phyloP scores from a whole-genome alignment of 37 sponge, comb jelly and placozoan species.

The Spongilla lacustris region DNA sequence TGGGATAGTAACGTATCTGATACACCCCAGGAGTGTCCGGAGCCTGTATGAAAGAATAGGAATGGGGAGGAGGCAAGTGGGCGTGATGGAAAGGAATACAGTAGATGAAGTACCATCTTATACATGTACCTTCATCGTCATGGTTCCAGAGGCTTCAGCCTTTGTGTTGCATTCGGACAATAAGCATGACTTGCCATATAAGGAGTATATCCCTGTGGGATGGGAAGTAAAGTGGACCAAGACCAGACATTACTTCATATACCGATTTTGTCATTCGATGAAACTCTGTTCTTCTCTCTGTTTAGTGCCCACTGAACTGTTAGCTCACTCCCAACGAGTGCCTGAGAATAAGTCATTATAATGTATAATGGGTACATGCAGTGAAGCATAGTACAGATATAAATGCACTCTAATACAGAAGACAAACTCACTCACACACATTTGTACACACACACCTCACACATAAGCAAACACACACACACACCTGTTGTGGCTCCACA shows the following conservation, averaged over 20 bases:
- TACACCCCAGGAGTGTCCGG: constrained; percentile 58
- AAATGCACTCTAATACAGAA: background rate
- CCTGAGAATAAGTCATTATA: background rate
- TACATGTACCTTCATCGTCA: constrained; percentile 9
- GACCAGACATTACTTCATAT: background rate
- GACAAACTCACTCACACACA: background rate
- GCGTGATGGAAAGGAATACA: no score
- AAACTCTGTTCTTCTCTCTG: background rate
- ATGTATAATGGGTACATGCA: background rate
- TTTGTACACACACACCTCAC: constrained; percentile 11
- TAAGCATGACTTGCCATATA: background rate
- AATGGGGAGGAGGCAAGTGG: no score
- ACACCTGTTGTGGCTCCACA: constrained; percentile 40
- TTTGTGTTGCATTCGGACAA: background rate
- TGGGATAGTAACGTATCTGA: constrained; percentile 62
- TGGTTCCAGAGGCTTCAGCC: background rate
- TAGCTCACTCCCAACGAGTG: background rate
- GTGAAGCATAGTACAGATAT: background rate
- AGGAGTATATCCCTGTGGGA: background rate
- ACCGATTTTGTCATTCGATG: constrained; percentile 13
- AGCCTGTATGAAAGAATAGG: constrained; percentile 22
- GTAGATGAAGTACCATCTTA: background rate
- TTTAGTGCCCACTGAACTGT: constrained; percentile 5
- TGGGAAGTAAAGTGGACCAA: background rate
- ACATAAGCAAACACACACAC: constrained; percentile 1